These are phyloP conservation scores for Hystrix brachyura DNA, from an alignment of 2,113 vertebrate genomes.

Conservation along the genomic window DNA sequence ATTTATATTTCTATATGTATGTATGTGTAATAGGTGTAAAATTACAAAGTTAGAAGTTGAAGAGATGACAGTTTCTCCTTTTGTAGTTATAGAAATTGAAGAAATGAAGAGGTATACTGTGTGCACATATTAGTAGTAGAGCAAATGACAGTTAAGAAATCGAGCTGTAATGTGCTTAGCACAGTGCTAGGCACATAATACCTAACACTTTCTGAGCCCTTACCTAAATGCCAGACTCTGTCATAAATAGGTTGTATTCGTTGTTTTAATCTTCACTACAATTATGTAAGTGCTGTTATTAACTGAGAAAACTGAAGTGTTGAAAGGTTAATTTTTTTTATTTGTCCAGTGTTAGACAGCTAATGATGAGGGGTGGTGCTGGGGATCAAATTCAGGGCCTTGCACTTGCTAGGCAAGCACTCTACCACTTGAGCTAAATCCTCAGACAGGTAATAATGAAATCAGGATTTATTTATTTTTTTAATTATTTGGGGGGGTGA, in stretches of 20 bases:
- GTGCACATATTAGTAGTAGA: not conserved
- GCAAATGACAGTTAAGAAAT: not conserved
- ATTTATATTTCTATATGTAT: slow-evolving; percentile 20
- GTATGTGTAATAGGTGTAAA: not conserved
- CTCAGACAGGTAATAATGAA: too few species aligned
- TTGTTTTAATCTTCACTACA: slow-evolving; percentile 28
- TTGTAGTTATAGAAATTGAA: not conserved
- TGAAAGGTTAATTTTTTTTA: not conserved
- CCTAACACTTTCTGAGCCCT: not conserved
- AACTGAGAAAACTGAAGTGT: not conserved
- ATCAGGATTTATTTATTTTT: not conserved
- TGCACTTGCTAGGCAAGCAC: too few species aligned
- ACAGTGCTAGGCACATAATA: not conserved
- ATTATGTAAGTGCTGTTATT: not conserved
- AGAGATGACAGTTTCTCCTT: not conserved
- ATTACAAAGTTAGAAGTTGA: slow-evolving; percentile 9
- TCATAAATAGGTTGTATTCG: not conserved
- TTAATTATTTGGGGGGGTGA: not conserved
- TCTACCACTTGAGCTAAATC: not conserved
- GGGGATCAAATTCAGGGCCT: too few species aligned
- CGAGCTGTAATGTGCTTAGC: not conserved
- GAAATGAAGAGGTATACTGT: not conserved
- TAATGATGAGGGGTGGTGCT: not conserved
- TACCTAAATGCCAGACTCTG: not conserved
- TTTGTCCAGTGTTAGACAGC: not conserved